Percentiles rank a stretch among this genome's conserved stretches.
These are phyloP conservation scores for Cacatua alba DNA, from an alignment of 2,113 vertebrate genomes.

Conservation along the genomic window DNA sequence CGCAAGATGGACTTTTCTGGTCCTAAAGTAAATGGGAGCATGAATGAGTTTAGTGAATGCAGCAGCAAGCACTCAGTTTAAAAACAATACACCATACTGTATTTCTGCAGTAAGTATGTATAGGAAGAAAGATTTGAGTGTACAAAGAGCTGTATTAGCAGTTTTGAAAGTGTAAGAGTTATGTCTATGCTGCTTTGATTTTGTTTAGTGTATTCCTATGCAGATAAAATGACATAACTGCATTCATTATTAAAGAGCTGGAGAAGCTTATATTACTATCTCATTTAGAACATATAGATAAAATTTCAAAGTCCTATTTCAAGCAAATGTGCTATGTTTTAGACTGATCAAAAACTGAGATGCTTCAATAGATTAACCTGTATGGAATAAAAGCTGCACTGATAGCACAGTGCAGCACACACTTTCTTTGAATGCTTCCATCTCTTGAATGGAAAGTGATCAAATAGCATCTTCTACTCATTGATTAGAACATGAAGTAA, in stretches of 20 bases:
- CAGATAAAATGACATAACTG: constrained; percentile 28
- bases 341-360: constrained; percentile 37
- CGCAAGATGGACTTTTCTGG: neutral
- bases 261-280: constrained; percentile 24
- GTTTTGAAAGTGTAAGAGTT: constrained; percentile 3
- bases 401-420: neutral
- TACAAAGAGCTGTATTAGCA: neutral
- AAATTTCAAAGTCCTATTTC: constrained; percentile 57
- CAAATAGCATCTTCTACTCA: neutral
- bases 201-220: constrained; percentile 19
- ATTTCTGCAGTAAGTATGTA: neutral
- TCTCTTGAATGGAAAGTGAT: constrained; percentile 5
- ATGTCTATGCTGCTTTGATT: constrained; percentile 21
- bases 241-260: constrained; percentile 53
- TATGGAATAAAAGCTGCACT: constrained; percentile 3
- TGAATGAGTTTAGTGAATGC: neutral
- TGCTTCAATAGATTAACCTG: constrained; percentile 15
- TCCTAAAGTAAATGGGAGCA: neutral
- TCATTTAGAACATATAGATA: constrained; percentile 55
- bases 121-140: neutral
- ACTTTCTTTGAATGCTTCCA: neutral
- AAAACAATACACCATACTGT: neutral
- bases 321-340: constrained; percentile 36
- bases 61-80: neutral
- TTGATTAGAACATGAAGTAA: neutral